A percentile compares a stretch with the other conserved stretches of the same genome.
phyloP scores from a whole-genome alignment of 92 coral and sea anemone species.

The Actinostola sp. region DNA sequence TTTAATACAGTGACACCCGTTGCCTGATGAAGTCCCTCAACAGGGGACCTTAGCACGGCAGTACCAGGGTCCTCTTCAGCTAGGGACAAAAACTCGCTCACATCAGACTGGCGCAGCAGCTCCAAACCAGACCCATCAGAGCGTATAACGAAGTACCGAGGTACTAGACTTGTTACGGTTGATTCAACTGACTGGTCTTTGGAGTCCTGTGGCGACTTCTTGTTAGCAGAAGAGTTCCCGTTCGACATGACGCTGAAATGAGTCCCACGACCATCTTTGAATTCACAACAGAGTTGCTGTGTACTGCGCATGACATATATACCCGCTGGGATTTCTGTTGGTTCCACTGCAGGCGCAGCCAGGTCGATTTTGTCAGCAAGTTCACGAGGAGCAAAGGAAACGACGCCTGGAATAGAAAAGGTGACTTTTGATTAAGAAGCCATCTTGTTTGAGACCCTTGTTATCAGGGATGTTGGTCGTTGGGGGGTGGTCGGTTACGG shows the following conservation, averaged over 20 bases:
- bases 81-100: slow-evolving; percentile 67
- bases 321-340: slow-evolving; percentile 57
- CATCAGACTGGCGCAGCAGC: slow-evolving; percentile 80
- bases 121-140: slow-evolving; percentile 98
- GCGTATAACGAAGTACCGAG: slow-evolving; percentile 76
- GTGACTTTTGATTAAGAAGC: neutral
- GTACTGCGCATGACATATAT: slow-evolving; percentile 86
- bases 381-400: slow-evolving; percentile 62
- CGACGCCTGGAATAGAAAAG: slow-evolving; percentile 39
- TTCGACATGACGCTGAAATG: slow-evolving; percentile 79
- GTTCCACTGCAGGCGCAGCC: slow-evolving; percentile 43
- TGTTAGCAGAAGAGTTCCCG: slow-evolving; percentile 63
- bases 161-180: slow-evolving; percentile 49
- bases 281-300: slow-evolving; percentile 82
- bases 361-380: slow-evolving; percentile 38
- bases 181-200: neutral
- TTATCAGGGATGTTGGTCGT: no score
- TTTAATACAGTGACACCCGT: slow-evolving; percentile 85
- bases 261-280: slow-evolving; percentile 72
- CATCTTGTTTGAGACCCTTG: no score
- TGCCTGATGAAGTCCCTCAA: slow-evolving; percentile 86
- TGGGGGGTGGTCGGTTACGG: no score
- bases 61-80: slow-evolving; percentile 84
- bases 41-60: slow-evolving; percentile 87
- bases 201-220: slow-evolving; percentile 15